A percentile compares a stretch with the other conserved stretches of the same genome.
phyloP scores from a whole-genome alignment of 2,888 invertebrate genomes.

The Smittia aterrima region DNA sequence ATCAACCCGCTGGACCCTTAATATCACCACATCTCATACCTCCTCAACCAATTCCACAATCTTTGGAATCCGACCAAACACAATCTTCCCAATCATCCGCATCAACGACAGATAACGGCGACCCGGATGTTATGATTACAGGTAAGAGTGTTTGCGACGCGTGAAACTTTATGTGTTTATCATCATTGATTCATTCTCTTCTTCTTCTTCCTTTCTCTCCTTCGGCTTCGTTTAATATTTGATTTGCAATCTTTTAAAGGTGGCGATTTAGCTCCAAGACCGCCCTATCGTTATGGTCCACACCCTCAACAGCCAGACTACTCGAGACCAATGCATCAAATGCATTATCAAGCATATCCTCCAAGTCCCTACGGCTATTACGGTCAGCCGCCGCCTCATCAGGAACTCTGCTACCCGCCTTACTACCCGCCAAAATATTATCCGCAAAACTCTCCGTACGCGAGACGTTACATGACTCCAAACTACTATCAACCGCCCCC shows the following conservation, averaged over 20 bases:
- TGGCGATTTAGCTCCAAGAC: conserved; percentile 47
- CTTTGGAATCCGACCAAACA: conserved; percentile 54
- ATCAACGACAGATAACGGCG: conserved; percentile 49
- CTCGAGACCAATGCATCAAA: conserved; percentile 52
- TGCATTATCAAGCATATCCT: conserved; percentile 52
- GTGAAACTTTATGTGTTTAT: neutral
- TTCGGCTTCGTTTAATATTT: neutral
- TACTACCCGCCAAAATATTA: conserved; percentile 57
- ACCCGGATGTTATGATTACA: conserved; percentile 49
- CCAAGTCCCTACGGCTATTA: conserved; percentile 45
- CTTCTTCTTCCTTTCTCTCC: conserved; percentile 11
- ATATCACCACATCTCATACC: conserved; percentile 66
- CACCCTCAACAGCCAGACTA: conserved; percentile 45
- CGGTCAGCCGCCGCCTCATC: conserved; percentile 50
- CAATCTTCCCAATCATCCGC: conserved; percentile 48
- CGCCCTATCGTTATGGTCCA: conserved; percentile 47
- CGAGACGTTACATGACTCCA: conserved; percentile 46
- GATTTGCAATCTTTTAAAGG: neutral
- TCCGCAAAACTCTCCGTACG: conserved; percentile 51
- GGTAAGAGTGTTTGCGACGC: conserved; percentile 43
- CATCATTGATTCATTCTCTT: conserved; percentile 24
- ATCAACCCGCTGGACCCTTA: conserved; percentile 89
- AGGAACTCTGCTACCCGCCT: conserved; percentile 55
- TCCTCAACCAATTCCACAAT: conserved; percentile 57
- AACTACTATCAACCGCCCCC: conserved; percentile 50